Conservation (phyloP, 2,113 vertebrate species). For the Tursiops truncatus region DNA sequence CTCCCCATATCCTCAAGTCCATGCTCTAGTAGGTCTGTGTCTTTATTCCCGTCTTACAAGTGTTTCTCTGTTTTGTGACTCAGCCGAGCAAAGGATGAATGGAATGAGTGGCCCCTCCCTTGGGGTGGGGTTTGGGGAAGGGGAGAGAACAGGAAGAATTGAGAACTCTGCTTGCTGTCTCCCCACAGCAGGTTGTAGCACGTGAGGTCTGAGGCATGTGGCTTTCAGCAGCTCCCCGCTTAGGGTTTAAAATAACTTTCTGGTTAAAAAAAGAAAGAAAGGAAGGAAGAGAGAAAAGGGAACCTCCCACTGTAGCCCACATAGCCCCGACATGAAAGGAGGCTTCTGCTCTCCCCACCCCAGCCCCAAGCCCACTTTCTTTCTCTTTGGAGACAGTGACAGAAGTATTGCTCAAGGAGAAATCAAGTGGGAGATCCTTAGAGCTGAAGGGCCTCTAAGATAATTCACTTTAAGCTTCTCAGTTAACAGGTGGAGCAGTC, state of each 20-base stretch:
- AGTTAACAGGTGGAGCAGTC: background rate
- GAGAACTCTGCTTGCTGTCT: background rate
- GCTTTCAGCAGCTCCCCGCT: constrained; percentile 62
- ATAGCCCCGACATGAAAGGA: background rate
- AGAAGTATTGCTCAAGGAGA: background rate
- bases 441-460: background rate
- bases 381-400: background rate
- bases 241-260: constrained; percentile 70
- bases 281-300: background rate
- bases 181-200: background rate
- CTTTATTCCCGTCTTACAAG: background rate
- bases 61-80: background rate
- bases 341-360: background rate
- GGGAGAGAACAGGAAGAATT: background rate
- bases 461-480: background rate
- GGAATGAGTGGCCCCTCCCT: background rate
- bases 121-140: rapidly evolving
- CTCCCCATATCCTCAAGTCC: no score
- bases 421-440: background rate
- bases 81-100: background rate
- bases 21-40: no score
- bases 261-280: background rate
- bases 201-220: background rate
- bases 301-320: constrained; percentile 35
- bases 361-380: background rate